Evolutionary conservation across 2,113 vertebrate genomes (phyloP).

Genomic region (Serinus canaria): DNA sequence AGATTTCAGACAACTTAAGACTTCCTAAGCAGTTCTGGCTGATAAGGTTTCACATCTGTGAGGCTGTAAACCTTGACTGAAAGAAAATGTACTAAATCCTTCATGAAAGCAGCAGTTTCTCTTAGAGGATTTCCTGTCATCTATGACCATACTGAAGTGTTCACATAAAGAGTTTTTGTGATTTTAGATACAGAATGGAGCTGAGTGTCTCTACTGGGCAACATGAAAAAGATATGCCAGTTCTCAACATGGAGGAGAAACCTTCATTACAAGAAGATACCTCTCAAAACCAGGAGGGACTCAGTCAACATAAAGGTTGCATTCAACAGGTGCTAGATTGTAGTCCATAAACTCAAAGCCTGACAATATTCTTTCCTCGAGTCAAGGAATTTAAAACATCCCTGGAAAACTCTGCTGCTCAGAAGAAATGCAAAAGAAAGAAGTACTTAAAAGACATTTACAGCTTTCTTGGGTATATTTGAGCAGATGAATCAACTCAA

Average conservation of each 20-base stretch:
- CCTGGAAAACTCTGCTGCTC: neutral
- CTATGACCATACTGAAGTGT: neutral
- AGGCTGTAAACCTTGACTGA: neutral
- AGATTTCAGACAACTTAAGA: neutral
- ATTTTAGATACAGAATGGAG: neutral
- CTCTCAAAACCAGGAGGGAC: neutral
- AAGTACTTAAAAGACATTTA: neutral
- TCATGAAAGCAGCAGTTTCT: neutral
- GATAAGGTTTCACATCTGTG: neutral
- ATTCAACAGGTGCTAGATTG: neutral
- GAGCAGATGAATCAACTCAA: neutral
- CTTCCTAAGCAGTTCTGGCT: neutral
- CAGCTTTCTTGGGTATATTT: neutral
- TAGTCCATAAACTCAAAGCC: neutral
- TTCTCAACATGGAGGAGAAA: neutral
- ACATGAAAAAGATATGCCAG: neutral
- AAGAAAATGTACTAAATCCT: neutral
- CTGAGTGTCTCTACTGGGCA: neutral
- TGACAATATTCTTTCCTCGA: accelerated
- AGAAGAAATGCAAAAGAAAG: neutral
- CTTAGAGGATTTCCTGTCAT: neutral
- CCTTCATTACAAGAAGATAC: neutral
- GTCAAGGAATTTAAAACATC: neutral
- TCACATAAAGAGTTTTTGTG: neutral
- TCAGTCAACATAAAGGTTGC: neutral